Percentiles rank a stretch among this genome's conserved stretches.
Conservation (phyloP, 1,140 invertebrate species). For the Eurosta solidaginis region DNA sequence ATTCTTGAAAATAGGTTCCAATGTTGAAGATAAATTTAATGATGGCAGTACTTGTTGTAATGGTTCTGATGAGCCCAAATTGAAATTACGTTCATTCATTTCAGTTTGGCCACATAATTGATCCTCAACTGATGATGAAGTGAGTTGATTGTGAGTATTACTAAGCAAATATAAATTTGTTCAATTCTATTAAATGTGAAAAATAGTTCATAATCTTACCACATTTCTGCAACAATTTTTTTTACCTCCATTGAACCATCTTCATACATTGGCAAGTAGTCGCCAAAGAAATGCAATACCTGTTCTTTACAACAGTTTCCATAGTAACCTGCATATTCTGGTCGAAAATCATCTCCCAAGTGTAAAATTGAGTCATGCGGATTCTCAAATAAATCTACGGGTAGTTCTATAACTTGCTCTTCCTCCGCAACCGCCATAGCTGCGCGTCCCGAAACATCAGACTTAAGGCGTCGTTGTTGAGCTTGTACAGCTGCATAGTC, state of each 20-base stretch:
- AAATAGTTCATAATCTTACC: background rate
- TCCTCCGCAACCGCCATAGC: background rate
- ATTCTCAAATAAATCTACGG: constrained; percentile 35
- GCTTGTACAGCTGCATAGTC: background rate
- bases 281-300: constrained; percentile 32
- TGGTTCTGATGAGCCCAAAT: background rate
- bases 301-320: constrained; percentile 33
- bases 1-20: constrained; percentile 33
- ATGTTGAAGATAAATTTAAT: constrained; percentile 25
- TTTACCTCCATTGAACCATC: constrained; percentile 33
- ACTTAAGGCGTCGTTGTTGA: background rate
- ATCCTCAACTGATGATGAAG: background rate
- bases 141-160: background rate
- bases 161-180: background rate
- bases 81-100: background rate
- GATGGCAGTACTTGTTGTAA: background rate
- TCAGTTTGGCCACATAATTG: background rate
- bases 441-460: background rate
- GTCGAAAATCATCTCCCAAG: constrained; percentile 30
- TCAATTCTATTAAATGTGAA: background rate
- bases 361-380: constrained; percentile 33
- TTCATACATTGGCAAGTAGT: constrained; percentile 35
- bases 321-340: constrained; percentile 36
- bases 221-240: constrained; percentile 30
- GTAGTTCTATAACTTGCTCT: constrained; percentile 34